These are phyloP conservation scores for Trididemnum nubilum DNA, from an alignment of 23 tunicate species.

Conservation along the genomic window DNA sequence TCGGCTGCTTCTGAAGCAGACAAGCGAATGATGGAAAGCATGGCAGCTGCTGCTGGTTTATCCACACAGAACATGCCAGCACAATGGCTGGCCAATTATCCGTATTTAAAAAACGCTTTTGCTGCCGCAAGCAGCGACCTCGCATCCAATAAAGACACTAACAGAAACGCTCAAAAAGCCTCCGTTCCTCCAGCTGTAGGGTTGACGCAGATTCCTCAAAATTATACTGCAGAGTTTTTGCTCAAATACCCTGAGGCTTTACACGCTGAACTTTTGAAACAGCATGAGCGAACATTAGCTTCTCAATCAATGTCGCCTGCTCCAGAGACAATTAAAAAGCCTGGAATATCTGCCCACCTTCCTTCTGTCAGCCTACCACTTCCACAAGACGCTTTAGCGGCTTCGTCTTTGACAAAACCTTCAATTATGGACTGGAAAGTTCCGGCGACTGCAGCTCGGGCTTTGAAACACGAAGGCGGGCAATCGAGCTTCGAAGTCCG, in stretches of 20 bases:
- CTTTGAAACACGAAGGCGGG: conserved; percentile 2
- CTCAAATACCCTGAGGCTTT: conserved; percentile 51
- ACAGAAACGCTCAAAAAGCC: conserved; percentile 11
- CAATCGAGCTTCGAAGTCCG: not conserved
- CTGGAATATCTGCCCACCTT: not conserved
- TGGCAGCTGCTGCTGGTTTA: conserved; percentile 7
- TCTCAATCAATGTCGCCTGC: conserved; percentile 36
- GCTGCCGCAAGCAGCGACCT: not conserved
- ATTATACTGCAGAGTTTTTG: conserved; percentile 33
- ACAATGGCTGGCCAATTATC: conserved; percentile 31
- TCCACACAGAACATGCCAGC: conserved; percentile 20
- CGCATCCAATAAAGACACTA: conserved; percentile 23
- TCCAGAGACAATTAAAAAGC: conserved; percentile 37
- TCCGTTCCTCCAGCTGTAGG: conserved; percentile 8
- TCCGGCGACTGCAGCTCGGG: not conserved
- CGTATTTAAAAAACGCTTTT: conserved; percentile 40
- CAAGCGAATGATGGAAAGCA: conserved; percentile 36
- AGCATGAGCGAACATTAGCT: conserved; percentile 7
- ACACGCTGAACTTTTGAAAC: conserved; percentile 32
- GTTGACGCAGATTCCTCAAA: not conserved
- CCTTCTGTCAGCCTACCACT: not conserved
- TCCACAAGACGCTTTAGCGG: not conserved
- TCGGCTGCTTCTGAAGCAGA: conserved; percentile 30
- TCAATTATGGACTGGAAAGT: conserved; percentile 29
- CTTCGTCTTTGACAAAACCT: conserved; percentile 23